These are phyloP conservation scores for Merops nubicus DNA, from an alignment of 2,113 vertebrate species.

Conservation along the genomic window DNA sequence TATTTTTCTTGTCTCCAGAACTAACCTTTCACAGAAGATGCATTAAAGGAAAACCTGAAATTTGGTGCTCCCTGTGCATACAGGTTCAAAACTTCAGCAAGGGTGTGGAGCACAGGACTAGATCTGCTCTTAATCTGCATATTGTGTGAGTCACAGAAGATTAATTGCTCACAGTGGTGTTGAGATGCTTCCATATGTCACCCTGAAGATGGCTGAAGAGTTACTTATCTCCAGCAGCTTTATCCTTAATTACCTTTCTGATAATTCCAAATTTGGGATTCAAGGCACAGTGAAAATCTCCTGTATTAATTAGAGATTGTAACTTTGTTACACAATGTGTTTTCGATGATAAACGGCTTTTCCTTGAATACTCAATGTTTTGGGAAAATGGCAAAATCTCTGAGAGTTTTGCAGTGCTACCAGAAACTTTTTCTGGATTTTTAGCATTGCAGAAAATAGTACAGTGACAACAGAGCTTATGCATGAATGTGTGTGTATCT, in stretches of 20 bases:
- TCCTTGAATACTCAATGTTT: not conserved
- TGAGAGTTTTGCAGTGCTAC: not conserved
- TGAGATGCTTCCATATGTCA: not conserved
- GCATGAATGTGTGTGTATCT: not conserved
- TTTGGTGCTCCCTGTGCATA: accelerated
- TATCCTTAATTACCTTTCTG: conserved; percentile 65
- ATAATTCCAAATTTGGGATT: conserved; percentile 61
- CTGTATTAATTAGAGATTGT: conserved; percentile 42
- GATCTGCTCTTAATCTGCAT: not conserved
- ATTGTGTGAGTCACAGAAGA: not conserved
- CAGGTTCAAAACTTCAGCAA: not conserved
- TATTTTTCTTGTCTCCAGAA: not conserved
- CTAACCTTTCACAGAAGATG: not conserved
- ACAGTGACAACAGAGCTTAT: not conserved
- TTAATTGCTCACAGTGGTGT: conserved; percentile 35
- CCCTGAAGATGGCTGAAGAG: conserved; percentile 59
- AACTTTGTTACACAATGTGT: conserved; percentile 33
- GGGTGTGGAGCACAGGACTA: not conserved
- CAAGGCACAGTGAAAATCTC: conserved; percentile 2
- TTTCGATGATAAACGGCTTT: conserved; percentile 36
- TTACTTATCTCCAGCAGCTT: conserved; percentile 65
- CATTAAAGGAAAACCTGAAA: not conserved
- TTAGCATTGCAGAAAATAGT: not conserved
- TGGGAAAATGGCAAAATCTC: not conserved
- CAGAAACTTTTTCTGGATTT: not conserved